Evolutionary conservation across 2,113 vertebrate species (phyloP).

Genomic region (Thermophis baileyi): DNA sequence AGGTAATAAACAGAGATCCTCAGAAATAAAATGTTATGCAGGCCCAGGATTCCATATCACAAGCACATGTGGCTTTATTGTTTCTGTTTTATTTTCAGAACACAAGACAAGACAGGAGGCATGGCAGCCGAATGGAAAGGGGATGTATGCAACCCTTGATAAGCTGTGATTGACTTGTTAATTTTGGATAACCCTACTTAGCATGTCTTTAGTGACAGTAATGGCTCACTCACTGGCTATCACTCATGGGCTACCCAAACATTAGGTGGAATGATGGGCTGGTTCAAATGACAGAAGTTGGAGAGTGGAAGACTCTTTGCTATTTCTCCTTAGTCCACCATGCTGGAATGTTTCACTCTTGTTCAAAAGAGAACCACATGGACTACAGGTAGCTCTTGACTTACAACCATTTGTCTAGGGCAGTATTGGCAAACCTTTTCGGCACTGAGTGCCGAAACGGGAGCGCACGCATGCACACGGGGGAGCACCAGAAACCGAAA

Average conservation of each 20-base stretch:
- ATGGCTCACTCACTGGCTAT: not conserved
- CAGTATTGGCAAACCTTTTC: too few species aligned
- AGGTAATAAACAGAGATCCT: conserved; percentile 52
- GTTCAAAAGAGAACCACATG: not conserved
- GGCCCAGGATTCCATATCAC: conserved; percentile 40
- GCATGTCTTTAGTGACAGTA: not conserved
- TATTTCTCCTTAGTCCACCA: not conserved
- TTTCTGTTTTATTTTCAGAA: conserved; percentile 32
- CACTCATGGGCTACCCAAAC: not conserved
- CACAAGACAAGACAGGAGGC: not conserved
- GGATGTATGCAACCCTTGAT: not conserved
- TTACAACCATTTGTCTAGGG: not conserved
- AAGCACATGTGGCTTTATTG: conserved; percentile 26
- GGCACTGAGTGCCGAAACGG: too few species aligned
- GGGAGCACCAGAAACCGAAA: too few species aligned
- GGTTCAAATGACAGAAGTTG: not conserved
- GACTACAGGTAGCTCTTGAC: not conserved
- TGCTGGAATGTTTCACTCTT: not conserved
- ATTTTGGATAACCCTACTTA: not conserved
- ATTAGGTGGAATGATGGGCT: not conserved
- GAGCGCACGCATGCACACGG: too few species aligned
- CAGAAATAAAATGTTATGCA: conserved; percentile 53
- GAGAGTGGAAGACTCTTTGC: not conserved
- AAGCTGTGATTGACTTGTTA: not conserved
- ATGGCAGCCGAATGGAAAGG: not conserved